Conservation (phyloP, 30 jellyfish, hydroid and myxozoan genomes). For the Hydractinia symbiolongicarpus region DNA sequence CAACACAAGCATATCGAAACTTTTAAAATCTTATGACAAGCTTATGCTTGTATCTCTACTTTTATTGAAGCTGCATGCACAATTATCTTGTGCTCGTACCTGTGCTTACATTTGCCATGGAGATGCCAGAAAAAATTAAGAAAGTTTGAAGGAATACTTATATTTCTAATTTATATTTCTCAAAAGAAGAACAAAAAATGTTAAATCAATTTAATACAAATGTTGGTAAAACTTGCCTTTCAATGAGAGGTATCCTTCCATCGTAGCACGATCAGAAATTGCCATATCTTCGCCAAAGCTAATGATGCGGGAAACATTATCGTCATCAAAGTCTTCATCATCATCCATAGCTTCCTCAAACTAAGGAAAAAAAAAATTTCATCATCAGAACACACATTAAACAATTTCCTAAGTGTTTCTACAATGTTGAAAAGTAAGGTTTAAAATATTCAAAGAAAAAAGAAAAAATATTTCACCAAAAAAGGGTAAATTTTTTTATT, state of each 20-base stretch:
- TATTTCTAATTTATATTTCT: neutral
- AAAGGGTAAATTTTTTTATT: no score
- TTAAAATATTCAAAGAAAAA: no score
- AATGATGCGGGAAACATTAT: constrained; percentile 54
- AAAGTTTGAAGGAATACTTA: no score
- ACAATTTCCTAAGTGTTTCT: neutral
- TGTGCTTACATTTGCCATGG: no score
- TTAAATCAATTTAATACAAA: neutral
- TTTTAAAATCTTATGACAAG: no score
- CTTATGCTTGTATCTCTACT: no score
- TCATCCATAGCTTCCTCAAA: constrained; percentile 77
- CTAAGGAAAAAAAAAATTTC: constrained; percentile 26
- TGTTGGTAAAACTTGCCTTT: constrained; percentile 39
- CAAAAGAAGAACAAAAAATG: neutral
- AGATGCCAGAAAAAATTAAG: no score
- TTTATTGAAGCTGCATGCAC: no score
- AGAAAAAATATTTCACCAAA: no score
- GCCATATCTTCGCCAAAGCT: constrained; percentile 73
- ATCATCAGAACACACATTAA: neutral
- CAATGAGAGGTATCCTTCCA: constrained; percentile 83
- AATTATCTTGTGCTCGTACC: no score
- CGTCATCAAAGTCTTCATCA: constrained; percentile 90
- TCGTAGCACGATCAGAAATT: constrained; percentile 48
- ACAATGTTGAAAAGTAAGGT: no score
- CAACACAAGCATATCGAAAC: no score